Percentiles rank a stretch among this genome's conserved stretches.
phyloP scores from a whole-genome alignment of 2,797 vertebrate genomes.

The Bradypus variegatus region DNA sequence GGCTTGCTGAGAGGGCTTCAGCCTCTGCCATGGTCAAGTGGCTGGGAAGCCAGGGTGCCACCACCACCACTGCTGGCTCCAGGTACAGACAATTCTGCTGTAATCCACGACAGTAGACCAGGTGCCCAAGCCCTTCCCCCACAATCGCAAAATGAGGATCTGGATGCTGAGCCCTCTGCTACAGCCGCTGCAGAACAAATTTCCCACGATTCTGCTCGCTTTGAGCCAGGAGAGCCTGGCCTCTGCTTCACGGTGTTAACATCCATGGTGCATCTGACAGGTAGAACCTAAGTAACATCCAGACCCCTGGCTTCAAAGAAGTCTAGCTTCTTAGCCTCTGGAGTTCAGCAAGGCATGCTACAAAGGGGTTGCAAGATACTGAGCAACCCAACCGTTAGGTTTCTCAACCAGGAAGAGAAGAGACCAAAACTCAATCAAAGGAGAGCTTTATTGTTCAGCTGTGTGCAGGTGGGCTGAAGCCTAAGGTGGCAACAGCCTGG shows the following conservation, averaged over 20 bases:
- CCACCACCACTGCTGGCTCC: not conserved
- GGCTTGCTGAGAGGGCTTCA: not conserved
- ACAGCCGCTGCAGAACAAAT: not conserved
- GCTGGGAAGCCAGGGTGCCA: not conserved
- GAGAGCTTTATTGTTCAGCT: too few relatives aligned
- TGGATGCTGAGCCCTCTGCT: not conserved
- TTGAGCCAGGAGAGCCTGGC: not conserved
- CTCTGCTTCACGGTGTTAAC: not conserved
- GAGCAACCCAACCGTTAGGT: not conserved
- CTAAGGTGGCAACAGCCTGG: too few relatives aligned
- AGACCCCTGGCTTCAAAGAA: not conserved
- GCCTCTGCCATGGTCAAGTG: not conserved
- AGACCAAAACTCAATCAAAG: too few relatives aligned
- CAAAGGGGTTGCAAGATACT: not conserved
- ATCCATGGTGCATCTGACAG: not conserved
- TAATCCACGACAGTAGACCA: not conserved
- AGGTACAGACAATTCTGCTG: not conserved
- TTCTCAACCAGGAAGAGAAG: too few relatives aligned
- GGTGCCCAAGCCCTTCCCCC: not conserved
- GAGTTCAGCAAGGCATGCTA: not conserved
- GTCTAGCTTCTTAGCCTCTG: not conserved
- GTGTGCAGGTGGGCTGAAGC: too few relatives aligned
- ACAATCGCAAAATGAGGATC: not conserved
- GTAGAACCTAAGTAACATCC: not conserved
- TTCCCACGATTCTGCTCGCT: not conserved